Evolutionary conservation across 2,888 invertebrate genomes (phyloP), one percentile per base, ranked within the genome.

Genomic region (Drosophila atripex): DNA sequence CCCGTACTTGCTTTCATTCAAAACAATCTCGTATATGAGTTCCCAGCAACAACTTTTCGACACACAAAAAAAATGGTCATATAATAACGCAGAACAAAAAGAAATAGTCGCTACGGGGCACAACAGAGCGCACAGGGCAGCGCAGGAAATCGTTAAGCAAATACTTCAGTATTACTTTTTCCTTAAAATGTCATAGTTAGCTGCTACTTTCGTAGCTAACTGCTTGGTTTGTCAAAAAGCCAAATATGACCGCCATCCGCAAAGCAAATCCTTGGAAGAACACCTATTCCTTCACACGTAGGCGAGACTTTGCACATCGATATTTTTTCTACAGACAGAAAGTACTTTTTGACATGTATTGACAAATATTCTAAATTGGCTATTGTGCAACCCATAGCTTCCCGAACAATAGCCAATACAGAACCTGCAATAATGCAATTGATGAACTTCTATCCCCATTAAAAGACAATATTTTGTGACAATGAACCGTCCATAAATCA

Each of bases 401-500:
- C 71, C 2, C 18, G 18, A 18, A 18, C 18, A 18, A 18, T 18
- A 18, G 25, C 32, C 41, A 72, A 78, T 25, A 46, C 75, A 3
- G 52, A 73, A 60, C 16, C 18, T 18, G 18, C 51, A 12, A 50
- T 74, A 12, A 28, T 72, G 43, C 76, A 76, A 51, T 54, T 77
- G 1, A 68, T 80, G 54, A 75, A 76, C 41, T 49, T 79, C 1
- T 47, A 28, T 77, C 54, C 56, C 6, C n/a, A 60, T 16, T 70
- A 65, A 9, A 77, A 55, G 52, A 64, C 23, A n/a, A 76, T 80
- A 45, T 80, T 64, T 25, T 76, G 77, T 23, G 76, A 82, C 53
- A 79, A 76, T 61, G 75, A 80, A 23, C 58, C 70, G 12, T 56
- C 56, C 2, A 16, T 47, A 39, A 39, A 49, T 51, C 12, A 51